These are phyloP conservation scores for Phymanthus crucifer DNA, from an alignment of 92 coral and sea anemone genomes.

Conservation along the genomic window DNA sequence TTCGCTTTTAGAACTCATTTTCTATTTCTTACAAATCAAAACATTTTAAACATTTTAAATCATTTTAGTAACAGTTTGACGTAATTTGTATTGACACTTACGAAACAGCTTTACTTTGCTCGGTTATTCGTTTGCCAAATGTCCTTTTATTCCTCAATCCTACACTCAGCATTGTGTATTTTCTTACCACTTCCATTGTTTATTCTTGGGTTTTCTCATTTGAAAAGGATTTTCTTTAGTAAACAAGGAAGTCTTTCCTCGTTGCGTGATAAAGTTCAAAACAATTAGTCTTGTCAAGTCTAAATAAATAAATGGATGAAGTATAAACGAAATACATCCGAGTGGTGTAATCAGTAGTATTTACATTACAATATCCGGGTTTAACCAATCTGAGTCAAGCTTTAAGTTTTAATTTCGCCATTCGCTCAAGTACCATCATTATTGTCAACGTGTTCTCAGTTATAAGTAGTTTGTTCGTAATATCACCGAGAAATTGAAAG, in stretches of 20 bases:
- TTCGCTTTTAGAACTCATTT: neutral
- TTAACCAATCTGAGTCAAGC: neutral
- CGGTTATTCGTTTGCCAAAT: neutral
- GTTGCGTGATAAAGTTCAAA: neutral
- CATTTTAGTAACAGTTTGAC: neutral
- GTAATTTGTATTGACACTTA: neutral
- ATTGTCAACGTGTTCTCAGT: neutral
- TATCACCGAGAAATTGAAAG: neutral
- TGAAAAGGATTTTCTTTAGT: neutral
- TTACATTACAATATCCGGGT: neutral
- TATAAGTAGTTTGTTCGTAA: neutral
- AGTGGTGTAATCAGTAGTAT: neutral
- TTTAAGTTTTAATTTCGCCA: neutral
- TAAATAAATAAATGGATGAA: neutral
- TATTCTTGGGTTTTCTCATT: neutral
- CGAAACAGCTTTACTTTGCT: neutral
- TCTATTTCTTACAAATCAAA: neutral
- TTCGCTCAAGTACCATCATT: neutral
- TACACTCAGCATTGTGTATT: neutral
- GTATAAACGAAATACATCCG: neutral
- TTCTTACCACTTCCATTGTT: neutral
- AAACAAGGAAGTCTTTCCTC: neutral
- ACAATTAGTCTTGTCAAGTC: neutral
- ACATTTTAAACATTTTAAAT: too few relatives aligned
- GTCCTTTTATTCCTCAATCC: neutral